phyloP scores from a whole-genome alignment of 2,113 vertebrate genomes.

The Megatriorchis doriae region DNA sequence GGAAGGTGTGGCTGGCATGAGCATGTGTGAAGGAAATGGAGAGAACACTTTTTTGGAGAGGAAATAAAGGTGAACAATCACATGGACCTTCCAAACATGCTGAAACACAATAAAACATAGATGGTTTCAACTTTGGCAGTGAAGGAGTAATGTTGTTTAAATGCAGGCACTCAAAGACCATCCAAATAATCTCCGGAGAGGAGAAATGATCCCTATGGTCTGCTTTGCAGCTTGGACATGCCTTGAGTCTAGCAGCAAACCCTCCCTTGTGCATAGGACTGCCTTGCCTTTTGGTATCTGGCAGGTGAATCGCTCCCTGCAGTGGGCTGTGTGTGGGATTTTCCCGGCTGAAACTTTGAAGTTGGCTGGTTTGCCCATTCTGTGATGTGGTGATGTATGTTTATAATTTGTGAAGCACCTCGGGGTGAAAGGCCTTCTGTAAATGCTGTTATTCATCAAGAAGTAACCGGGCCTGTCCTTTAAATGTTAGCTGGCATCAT shows the following conservation, averaged over 20 bases:
- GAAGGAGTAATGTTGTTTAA: background rate
- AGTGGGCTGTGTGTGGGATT: background rate
- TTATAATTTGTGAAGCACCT: slow-evolving; percentile 36
- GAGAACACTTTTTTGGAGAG: background rate
- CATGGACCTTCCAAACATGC: background rate
- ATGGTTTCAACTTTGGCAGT: background rate
- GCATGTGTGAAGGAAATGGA: background rate
- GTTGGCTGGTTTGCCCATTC: background rate
- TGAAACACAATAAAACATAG: background rate
- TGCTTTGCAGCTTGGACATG: background rate
- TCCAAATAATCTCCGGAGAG: background rate
- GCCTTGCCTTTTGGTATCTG: background rate
- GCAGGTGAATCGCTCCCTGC: background rate
- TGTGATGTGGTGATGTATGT: background rate
- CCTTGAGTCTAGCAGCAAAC: background rate
- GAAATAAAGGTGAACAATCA: background rate
- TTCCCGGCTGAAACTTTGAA: background rate
- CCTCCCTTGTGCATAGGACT: background rate
- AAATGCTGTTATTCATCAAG: slow-evolving; percentile 18
- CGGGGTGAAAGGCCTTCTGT: slow-evolving; percentile 14
- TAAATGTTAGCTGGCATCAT: background rate
- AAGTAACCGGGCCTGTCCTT: background rate
- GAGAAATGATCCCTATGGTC: background rate
- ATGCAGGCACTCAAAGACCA: background rate
- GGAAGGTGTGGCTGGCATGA: background rate